Base-by-base conservation (phyloP, 2,113 vertebrate species). In the Cololabis saira region DNA sequence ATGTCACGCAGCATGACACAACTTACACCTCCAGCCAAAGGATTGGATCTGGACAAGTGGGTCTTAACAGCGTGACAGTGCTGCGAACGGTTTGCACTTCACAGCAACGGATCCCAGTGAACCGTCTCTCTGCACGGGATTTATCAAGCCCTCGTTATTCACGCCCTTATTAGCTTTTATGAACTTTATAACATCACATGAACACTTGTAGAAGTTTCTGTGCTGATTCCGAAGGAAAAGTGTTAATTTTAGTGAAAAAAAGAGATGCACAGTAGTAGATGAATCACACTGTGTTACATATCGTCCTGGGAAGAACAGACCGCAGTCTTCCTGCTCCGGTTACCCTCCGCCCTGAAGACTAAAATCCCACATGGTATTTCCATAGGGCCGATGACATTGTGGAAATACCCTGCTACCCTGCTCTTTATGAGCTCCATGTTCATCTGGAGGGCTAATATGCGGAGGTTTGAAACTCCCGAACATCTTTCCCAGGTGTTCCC, bases 221-320 rank as follows among this genome's bases (percentile, higher is more conserved):
- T 48, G 5, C 33, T 37, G 33, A 37, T 37, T 71, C 62, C 60
- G 70, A 49, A 74, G 50, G 17, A 53, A 56, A 72, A 43, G 49
- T 76, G 82, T 78, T 77, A 78, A 78, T 51, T 56, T 22, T 53
- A 66, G 79, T 87, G 56, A 67, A 76, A 61, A 12, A 12, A 51
- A 65, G 61, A 42, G 67, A 91, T 77, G 75, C 73, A 85, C 85
- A 73, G 86, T 86, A 89, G 88, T 85, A 63, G 68, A 88, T 85
- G 71, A 83, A 83, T 89, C 58, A 76, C 22, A 3, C 49, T 17
- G 69, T 86, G 76, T 87, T 79, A 58, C 69, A 83, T 71, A 82
- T 86, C 82, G 84, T 76, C 58, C 67, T 71, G 18, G 41, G 73
- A 83, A 59, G 68, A 76, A 49, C 56, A 66, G 65, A 80, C 81